These are phyloP conservation scores for Melitaea athalia DNA, from an alignment of 2,888 invertebrate genomes.

Conservation along the genomic window DNA sequence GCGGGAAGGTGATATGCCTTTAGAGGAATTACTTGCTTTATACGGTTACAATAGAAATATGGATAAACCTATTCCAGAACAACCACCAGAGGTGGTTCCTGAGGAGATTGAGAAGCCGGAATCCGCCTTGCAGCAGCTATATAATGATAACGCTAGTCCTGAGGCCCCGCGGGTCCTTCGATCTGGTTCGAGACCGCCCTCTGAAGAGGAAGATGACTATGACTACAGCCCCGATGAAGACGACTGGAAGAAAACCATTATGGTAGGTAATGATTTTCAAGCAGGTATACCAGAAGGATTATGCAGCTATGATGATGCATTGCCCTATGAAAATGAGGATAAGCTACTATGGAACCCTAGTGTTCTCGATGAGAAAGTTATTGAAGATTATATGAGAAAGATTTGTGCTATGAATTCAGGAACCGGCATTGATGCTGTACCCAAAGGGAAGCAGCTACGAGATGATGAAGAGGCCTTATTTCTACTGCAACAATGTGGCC, in stretches of 20 bases:
- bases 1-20: slow-evolving; percentile 97
- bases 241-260: slow-evolving; percentile 96
- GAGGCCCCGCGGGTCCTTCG: slow-evolving; percentile 75
- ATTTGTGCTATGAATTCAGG: slow-evolving; percentile 76
- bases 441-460: slow-evolving; percentile 88
- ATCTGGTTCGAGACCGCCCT: slow-evolving; percentile 88
- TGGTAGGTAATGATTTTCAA: slow-evolving; percentile 97
- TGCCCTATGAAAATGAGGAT: slow-evolving; percentile 97
- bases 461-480: slow-evolving; percentile 96
- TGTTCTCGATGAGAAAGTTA: slow-evolving; percentile 86
- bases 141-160: slow-evolving; percentile 66
- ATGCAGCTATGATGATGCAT: slow-evolving; percentile 95
- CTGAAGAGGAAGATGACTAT: slow-evolving; percentile 92
- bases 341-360: slow-evolving; percentile 96
- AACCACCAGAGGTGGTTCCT: slow-evolving; percentile 61
- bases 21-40: slow-evolving; percentile 94
- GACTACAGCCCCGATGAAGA: slow-evolving; percentile 93
- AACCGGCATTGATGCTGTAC: slow-evolving; percentile 80
- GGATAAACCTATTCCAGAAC: slow-evolving; percentile 67
- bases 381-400: slow-evolving; percentile 91
- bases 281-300: slow-evolving; percentile 96
- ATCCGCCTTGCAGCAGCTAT: slow-evolving; percentile 75
- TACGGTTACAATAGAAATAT: slow-evolving; percentile 87
- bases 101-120: slow-evolving; percentile 72
- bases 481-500: slow-evolving; percentile 95